A percentile compares a stretch with the other conserved stretches of the same genome.
Evolutionary conservation across 2,888 invertebrate genomes (phyloP).

Genomic region (Achlya flavicornis): DNA sequence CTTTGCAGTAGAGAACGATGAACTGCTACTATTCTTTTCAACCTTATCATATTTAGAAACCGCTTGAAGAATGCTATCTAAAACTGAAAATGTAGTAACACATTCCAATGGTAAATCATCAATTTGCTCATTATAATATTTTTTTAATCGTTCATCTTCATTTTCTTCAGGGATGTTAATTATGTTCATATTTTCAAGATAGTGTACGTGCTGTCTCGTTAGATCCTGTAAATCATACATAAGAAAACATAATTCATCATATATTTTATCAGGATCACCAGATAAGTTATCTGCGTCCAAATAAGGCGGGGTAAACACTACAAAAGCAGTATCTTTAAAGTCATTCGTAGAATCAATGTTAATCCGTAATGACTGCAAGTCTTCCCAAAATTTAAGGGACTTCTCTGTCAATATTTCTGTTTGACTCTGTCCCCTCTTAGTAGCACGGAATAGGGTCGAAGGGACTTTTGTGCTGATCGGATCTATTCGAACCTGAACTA

Average conservation of each 20-base stretch:
- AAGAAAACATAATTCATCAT: slow-evolving; percentile 77
- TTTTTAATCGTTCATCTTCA: slow-evolving; percentile 33
- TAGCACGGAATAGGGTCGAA: slow-evolving; percentile 51
- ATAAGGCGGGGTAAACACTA: slow-evolving; percentile 72
- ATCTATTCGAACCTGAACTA: slow-evolving; percentile 73
- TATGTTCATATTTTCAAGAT: slow-evolving; percentile 74
- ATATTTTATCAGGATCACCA: slow-evolving; percentile 68
- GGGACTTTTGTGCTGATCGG: slow-evolving; percentile 49
- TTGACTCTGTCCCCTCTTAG: slow-evolving; percentile 72
- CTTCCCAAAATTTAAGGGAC: slow-evolving; percentile 67
- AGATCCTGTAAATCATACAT: slow-evolving; percentile 83
- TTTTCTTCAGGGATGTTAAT: slow-evolving; percentile 54
- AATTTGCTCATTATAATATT: slow-evolving; percentile 50
- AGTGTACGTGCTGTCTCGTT: slow-evolving; percentile 72
- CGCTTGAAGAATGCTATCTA: slow-evolving; percentile 63
- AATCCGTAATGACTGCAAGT: slow-evolving; percentile 63
- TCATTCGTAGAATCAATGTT: slow-evolving; percentile 50
- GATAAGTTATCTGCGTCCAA: slow-evolving; percentile 56
- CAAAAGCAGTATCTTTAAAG: slow-evolving; percentile 72
- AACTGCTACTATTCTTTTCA: slow-evolving; percentile 39
- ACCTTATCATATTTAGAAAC: slow-evolving; percentile 43
- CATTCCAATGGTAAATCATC: slow-evolving; percentile 65
- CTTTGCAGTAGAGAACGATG: slow-evolving; percentile 44
- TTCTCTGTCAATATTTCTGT: slow-evolving; percentile 63
- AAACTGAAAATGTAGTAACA: slow-evolving; percentile 61